Conservation (phyloP, 92 coral and sea anemone genomes). For the Epizoanthus fatuus region DNA sequence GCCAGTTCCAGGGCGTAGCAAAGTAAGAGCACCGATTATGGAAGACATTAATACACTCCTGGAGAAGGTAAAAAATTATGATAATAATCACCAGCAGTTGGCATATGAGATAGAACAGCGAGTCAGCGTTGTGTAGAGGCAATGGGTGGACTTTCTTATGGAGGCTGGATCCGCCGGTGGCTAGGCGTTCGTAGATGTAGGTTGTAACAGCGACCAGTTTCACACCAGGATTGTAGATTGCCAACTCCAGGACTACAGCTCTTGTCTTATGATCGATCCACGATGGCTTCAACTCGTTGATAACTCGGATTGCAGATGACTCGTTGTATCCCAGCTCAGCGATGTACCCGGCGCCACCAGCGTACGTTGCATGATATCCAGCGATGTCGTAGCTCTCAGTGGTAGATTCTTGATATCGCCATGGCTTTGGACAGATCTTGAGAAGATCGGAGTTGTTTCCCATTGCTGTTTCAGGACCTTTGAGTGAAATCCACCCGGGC, state of each 20-base stretch:
- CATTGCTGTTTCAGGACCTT: not conserved
- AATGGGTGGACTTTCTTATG: not conserved
- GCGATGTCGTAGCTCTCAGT: no score
- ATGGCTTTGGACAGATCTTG: not conserved
- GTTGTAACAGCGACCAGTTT: not conserved
- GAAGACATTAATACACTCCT: not conserved
- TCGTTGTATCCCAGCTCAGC: conserved; percentile 47
- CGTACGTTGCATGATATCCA: no score
- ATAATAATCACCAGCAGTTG: not conserved
- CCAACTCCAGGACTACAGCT: not conserved
- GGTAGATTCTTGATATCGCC: not conserved
- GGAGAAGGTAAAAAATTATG: not conserved
- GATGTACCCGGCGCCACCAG: conserved; percentile 18
- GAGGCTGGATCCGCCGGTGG: not conserved
- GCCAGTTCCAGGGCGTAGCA: not conserved
- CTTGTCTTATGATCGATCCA: conserved; percentile 52
- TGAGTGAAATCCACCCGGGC: not conserved
- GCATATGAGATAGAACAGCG: not conserved
- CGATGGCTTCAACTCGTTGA: conserved; percentile 19
- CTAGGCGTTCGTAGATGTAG: not conserved
- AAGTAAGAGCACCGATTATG: not conserved
- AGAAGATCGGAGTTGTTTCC: not conserved
- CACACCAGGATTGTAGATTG: not conserved
- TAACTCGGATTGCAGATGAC: conserved; percentile 22
- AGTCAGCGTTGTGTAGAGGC: not conserved